Evolutionary conservation across 2,113 vertebrate species (phyloP).

Genomic region (Neogobius melanostomus): DNA sequence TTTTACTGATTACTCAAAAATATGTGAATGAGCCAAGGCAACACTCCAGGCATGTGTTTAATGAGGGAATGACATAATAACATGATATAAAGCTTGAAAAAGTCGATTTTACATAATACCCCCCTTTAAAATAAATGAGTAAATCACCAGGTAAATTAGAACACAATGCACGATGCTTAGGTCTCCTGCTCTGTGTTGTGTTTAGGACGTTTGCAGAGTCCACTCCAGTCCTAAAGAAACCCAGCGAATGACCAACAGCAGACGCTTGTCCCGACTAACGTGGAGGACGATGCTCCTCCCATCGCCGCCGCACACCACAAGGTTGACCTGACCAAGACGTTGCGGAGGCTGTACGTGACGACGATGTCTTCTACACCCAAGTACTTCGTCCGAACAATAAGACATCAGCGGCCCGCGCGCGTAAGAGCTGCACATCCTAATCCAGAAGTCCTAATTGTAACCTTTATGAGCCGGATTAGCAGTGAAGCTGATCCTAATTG

Average conservation of each 20-base stretch:
- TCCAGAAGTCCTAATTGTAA: slow-evolving; percentile 13
- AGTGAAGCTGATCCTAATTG: slow-evolving; percentile 16
- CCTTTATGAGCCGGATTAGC: slow-evolving; percentile 9
- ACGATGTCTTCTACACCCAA: slow-evolving; percentile 13
- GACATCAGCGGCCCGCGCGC: slow-evolving; percentile 15
- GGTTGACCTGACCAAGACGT: slow-evolving; percentile 6
- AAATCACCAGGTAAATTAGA: no score
- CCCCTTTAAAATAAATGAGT: no score
- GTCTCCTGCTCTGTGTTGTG: neutral
- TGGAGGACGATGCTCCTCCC: slow-evolving; percentile 15
- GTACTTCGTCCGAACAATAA: slow-evolving; percentile 1
- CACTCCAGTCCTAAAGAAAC: slow-evolving; percentile 59
- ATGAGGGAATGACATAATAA: no score
- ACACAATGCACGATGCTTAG: neutral
- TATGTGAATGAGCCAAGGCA: no score
- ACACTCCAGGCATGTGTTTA: no score
- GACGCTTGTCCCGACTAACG: slow-evolving; percentile 24
- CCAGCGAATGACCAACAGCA: slow-evolving; percentile 46
- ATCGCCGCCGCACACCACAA: slow-evolving; percentile 1
- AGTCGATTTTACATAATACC: no score
- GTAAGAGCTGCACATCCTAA: neutral
- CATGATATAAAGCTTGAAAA: no score
- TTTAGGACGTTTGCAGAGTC: slow-evolving; percentile 51
- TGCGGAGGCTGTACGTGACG: slow-evolving; percentile 23
- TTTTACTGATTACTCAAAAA: no score